These are phyloP conservation scores for Dicranocentrus wangi DNA, from an alignment of 2,888 invertebrate species.

Conservation along the genomic window DNA sequence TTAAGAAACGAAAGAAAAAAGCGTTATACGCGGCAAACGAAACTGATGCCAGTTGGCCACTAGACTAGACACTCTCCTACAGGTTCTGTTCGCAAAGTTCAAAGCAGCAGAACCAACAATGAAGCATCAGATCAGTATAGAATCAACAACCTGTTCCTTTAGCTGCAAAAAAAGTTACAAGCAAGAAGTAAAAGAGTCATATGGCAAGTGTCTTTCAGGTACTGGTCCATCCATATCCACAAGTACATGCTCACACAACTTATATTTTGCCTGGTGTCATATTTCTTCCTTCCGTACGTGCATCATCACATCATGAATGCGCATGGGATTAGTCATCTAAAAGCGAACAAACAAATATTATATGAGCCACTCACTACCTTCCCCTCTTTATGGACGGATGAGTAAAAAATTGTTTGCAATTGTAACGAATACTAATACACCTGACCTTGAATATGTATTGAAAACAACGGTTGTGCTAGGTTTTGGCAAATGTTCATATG, in stretches of 20 bases:
- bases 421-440: constrained; percentile 5
- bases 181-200: not conserved
- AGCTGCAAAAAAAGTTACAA: not conserved
- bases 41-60: too few relatives aligned
- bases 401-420: not conserved
- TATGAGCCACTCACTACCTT: not conserved
- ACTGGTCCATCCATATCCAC: too few relatives aligned
- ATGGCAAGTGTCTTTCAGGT: too few relatives aligned
- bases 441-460: not conserved
- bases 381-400: not conserved
- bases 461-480: too few relatives aligned
- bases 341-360: not conserved
- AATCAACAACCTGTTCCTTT: constrained; percentile 12
- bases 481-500: too few relatives aligned
- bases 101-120: not conserved
- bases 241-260: too few relatives aligned
- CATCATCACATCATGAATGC: not conserved
- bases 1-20: too few relatives aligned
- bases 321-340: constrained; percentile 2
- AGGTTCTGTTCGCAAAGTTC: too few relatives aligned
- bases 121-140: not conserved
- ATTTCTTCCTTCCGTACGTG: constrained; percentile 24
- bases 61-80: too few relatives aligned
- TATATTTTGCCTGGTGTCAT: not conserved
- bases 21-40: too few relatives aligned